A percentile compares a stretch with the other conserved stretches of the same genome.
Evolutionary conservation across 2,797 vertebrate genomes (phyloP).

Genomic region (Todus mexicanus): DNA sequence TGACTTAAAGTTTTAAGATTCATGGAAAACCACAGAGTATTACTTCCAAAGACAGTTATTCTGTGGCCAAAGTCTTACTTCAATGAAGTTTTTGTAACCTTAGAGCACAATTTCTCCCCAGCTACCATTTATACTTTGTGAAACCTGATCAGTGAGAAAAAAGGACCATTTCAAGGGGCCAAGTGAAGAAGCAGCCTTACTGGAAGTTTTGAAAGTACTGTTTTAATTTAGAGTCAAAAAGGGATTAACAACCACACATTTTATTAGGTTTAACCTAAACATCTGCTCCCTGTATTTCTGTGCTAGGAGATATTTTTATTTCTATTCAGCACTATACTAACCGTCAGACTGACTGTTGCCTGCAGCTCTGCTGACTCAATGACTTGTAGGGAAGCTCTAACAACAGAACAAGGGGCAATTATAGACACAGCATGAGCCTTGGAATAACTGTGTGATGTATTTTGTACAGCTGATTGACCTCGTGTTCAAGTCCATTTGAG

Average conservation of each 20-base stretch:
- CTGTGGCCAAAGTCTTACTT: neutral
- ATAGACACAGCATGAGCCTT: slow-evolving; percentile 70
- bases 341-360: slow-evolving; percentile 70
- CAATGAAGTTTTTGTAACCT: neutral
- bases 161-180: neutral
- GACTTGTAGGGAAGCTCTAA: slow-evolving; percentile 74
- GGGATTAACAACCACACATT: slow-evolving; percentile 25
- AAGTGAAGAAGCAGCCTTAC: slow-evolving; percentile 3
- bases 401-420: slow-evolving; percentile 79
- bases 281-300: slow-evolving; percentile 52
- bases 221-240: slow-evolving; percentile 46
- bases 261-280: slow-evolving; percentile 62
- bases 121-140: neutral
- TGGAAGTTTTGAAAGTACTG: slow-evolving; percentile 26
- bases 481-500: slow-evolving; percentile 71
- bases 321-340: slow-evolving; percentile 61
- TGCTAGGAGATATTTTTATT: slow-evolving; percentile 61
- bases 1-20: neutral
- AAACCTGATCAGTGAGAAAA: neutral
- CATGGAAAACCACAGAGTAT: neutral
- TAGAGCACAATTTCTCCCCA: neutral
- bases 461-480: slow-evolving; percentile 77
- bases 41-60: neutral
- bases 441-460: slow-evolving; percentile 72
- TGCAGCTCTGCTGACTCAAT: slow-evolving; percentile 75